phyloP scores from a whole-genome alignment of 1,140 invertebrate species.

The Amyelois transitella region DNA sequence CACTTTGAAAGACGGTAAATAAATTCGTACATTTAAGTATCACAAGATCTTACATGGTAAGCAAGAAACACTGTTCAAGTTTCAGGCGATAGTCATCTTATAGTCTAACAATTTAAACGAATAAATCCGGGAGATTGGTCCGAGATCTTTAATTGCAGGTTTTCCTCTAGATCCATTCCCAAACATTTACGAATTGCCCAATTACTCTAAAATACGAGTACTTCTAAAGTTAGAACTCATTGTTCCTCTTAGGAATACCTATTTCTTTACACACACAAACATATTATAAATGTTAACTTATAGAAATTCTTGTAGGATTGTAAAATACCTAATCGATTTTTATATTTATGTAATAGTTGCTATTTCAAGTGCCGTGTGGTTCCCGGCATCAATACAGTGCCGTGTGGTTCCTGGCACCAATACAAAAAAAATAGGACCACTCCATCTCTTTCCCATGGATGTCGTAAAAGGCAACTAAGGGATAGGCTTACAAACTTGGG shows the following conservation, averaged over 20 bases:
- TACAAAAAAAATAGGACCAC: no score
- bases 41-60: not conserved
- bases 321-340: no score
- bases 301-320: no score
- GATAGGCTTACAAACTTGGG: no score
- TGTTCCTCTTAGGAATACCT: not conserved
- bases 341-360: no score
- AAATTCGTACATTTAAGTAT: not conserved
- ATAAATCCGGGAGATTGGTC: not conserved
- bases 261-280: no score
- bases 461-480: no score
- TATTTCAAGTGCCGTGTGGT: no score
- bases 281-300: no score
- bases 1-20: not conserved
- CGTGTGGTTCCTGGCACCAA: no score
- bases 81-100: not conserved
- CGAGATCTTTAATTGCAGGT: not conserved
- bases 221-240: not conserved
- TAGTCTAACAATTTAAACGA: not conserved
- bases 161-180: not conserved
- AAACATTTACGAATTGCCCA: not conserved
- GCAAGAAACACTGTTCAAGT: not conserved
- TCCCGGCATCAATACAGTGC: no score
- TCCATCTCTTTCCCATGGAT: no score
- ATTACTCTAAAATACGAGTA: constrained; percentile 8